Conservation (phyloP, 2,797 vertebrate genomes). For the Acanthurus leucopareius region DNA sequence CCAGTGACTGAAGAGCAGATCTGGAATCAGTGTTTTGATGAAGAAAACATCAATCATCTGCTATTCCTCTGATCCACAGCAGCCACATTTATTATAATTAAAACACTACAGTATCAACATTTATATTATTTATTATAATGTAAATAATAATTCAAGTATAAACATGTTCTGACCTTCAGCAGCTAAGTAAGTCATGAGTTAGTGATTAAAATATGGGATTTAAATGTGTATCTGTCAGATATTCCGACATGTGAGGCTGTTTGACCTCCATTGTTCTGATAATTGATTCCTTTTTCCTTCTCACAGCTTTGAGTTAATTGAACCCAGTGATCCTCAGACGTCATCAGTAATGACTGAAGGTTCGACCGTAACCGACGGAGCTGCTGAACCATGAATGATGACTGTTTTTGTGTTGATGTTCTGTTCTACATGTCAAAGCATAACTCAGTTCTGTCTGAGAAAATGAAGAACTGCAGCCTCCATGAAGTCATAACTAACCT, state of each 20-base stretch:
- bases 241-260: neutral
- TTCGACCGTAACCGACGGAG: no score
- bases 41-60: no score
- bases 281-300: neutral
- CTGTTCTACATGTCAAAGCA: no score
- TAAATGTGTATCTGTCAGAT: neutral
- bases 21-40: no score
- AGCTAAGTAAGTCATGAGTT: no score
- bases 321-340: neutral
- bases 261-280: neutral
- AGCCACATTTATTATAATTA: neutral
- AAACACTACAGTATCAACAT: neutral
- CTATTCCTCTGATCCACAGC: no score
- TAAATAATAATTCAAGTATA: neutral
- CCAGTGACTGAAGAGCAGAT: no score
- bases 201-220: neutral
- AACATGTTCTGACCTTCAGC: neutral
- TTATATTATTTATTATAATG: neutral
- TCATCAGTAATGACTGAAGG: neutral
- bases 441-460: no score
- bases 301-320: conserved; percentile 4
- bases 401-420: no score
- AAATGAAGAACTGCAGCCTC: no score
- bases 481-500: no score
- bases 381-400: no score